Conservation (phyloP, 64 coral and sea anemone genomes). For the Dendrophyllia cribrosa region DNA sequence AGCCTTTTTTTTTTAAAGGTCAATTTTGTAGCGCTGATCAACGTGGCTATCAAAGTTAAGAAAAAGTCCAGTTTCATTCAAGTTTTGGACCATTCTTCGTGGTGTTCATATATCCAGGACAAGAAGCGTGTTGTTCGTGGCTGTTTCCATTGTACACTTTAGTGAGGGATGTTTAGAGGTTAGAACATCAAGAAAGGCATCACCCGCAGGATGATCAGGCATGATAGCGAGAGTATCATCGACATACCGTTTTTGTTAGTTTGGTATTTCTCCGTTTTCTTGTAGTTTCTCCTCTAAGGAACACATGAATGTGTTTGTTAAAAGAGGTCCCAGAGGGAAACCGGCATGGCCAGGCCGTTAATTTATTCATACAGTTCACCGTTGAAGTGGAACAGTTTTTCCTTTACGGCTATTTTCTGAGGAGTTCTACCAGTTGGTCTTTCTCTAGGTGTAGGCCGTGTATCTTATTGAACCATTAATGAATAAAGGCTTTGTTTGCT, state of each 20-base stretch:
- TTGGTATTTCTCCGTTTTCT: background rate
- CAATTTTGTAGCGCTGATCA: no score
- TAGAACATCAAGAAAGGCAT: background rate
- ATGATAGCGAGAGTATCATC: constrained; percentile 22
- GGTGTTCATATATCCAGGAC: background rate
- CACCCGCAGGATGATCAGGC: background rate
- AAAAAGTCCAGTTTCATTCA: background rate
- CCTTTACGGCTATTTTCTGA: no score
- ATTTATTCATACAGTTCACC: no score
- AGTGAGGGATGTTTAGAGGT: background rate
- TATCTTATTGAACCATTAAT: no score
- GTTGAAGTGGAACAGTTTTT: no score
- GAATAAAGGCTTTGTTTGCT: no score
- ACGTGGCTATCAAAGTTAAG: no score
- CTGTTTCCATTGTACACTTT: background rate
- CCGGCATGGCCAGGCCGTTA: no score
- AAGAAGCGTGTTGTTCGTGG: background rate
- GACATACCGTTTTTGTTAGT: background rate
- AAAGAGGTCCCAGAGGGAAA: no score
- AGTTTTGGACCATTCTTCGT: background rate
- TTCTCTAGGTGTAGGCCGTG: no score
- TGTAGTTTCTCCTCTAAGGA: constrained; percentile 37
- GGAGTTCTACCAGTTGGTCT: no score
- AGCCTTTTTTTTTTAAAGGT: constrained; percentile 19
- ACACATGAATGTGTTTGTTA: constrained; percentile 22